These are phyloP conservation scores for Drosophila littoralis DNA, from an alignment of 1,140 invertebrate species.

Conservation along the genomic window DNA sequence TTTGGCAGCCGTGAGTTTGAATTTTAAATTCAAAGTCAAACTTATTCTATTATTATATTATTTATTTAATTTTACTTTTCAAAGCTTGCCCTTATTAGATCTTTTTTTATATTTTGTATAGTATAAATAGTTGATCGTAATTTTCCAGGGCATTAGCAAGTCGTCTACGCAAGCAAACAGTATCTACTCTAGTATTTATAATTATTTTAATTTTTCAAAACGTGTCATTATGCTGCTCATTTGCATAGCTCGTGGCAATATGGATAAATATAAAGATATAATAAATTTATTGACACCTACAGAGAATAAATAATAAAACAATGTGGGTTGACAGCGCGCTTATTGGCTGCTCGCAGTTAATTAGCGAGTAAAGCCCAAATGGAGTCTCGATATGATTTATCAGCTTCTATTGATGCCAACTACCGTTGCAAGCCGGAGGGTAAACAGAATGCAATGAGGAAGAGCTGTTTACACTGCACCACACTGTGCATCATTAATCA, in stretches of 20 bases:
- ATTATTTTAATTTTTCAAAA: constrained; percentile 6
- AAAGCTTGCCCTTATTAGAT: too few species aligned
- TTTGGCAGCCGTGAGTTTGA: too few species aligned
- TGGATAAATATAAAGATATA: background rate
- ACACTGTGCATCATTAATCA: constrained; percentile 39
- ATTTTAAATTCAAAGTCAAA: too few species aligned
- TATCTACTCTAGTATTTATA: constrained; percentile 16
- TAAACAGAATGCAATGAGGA: constrained; percentile 54
- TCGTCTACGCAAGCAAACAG: too few species aligned
- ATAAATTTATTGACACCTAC: constrained; percentile 18
- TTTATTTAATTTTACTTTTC: too few species aligned
- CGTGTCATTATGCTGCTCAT: constrained; percentile 18
- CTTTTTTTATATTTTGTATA: background rate
- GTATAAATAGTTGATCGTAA: background rate
- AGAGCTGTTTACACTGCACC: constrained; percentile 30
- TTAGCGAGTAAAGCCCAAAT: background rate
- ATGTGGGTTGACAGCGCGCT: background rate
- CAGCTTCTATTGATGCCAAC: background rate
- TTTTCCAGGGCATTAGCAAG: background rate
- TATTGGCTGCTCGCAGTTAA: background rate
- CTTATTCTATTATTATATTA: too few species aligned
- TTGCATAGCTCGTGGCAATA: constrained; percentile 11
- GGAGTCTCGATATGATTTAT: constrained; percentile 10
- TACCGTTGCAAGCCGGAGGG: background rate
- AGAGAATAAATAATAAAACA: constrained; percentile 4